Evolutionary conservation across 2,888 invertebrate species (phyloP).

Genomic region (Spialia ferax): DNA sequence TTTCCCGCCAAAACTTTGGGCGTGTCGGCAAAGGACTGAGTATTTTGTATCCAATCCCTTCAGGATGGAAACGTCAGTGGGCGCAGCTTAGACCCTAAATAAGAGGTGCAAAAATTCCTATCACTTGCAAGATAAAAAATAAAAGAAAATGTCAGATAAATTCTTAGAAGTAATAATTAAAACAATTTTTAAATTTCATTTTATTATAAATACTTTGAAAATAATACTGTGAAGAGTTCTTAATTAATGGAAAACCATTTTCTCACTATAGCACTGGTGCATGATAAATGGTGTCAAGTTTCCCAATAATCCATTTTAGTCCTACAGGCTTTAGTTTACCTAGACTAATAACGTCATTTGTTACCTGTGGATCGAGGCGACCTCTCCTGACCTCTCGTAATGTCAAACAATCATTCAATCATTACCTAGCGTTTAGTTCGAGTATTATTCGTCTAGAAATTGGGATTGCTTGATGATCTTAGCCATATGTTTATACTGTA

Average conservation of each 20-base stretch:
- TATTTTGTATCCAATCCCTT: neutral
- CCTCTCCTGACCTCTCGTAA: neutral
- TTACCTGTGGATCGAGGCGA: neutral
- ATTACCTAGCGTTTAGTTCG: neutral
- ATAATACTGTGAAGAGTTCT: too few relatives aligned
- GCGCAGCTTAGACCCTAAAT: too few relatives aligned
- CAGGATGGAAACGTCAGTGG: neutral
- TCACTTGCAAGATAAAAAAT: too few relatives aligned
- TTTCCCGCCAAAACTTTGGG: slow-evolving; percentile 12
- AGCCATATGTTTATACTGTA: too few relatives aligned
- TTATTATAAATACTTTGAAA: too few relatives aligned
- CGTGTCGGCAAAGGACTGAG: neutral
- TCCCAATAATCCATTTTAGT: neutral
- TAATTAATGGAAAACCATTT: neutral
- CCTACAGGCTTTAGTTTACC: neutral
- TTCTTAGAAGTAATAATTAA: too few relatives aligned
- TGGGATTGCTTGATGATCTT: neutral
- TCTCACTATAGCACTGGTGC: neutral
- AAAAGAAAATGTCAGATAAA: too few relatives aligned
- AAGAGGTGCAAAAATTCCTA: too few relatives aligned
- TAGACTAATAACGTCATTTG: slow-evolving; percentile 1
- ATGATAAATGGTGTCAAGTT: neutral
- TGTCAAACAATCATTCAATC: neutral
- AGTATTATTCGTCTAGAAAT: neutral
- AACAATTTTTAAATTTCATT: too few relatives aligned